A percentile compares a stretch with the other conserved stretches of the same genome.
phyloP scores from a whole-genome alignment of 1,140 invertebrate genomes.

The Acromyrmex charruanus region DNA sequence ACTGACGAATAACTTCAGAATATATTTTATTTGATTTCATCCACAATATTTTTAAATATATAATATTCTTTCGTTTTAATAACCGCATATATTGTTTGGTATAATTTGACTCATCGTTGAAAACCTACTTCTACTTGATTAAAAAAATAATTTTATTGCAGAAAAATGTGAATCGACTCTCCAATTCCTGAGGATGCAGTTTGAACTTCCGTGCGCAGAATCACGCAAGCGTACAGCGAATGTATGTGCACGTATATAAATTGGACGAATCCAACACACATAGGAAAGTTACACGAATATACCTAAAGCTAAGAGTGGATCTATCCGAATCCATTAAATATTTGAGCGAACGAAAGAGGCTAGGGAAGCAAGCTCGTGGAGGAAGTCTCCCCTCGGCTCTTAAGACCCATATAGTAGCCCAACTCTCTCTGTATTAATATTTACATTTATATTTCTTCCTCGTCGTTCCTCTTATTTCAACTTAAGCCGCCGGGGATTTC shows the following conservation, averaged over 20 bases:
- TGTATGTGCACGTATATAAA: constrained; percentile 30
- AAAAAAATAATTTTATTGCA: not conserved
- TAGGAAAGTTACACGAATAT: constrained; percentile 38
- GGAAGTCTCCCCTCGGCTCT: constrained; percentile 70
- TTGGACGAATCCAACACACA: constrained; percentile 8
- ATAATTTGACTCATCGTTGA: not conserved
- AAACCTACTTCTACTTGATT: not conserved
- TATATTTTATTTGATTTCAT: not conserved
- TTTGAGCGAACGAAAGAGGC: constrained; percentile 73
- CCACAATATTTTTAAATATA: not conserved
- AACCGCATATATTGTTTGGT: not conserved
- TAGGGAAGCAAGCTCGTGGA: constrained; percentile 65
- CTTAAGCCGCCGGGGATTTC: constrained; percentile 66
- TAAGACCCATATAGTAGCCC: constrained; percentile 69
- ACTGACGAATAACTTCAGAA: not conserved
- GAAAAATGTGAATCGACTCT: constrained; percentile 10
- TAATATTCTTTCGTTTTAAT: not conserved
- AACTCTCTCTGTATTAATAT: constrained; percentile 74
- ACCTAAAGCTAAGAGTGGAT: constrained; percentile 65
- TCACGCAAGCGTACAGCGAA: not conserved
- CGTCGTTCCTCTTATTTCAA: constrained; percentile 72
- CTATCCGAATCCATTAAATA: constrained; percentile 77
- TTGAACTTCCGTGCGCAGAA: constrained; percentile 29
- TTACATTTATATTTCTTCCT: constrained; percentile 79
- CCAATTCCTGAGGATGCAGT: constrained; percentile 8